A percentile compares a stretch with the other conserved stretches of the same genome.
Conservation (phyloP, 1,140 invertebrate genomes). For the Globodera ellingtonae region DNA sequence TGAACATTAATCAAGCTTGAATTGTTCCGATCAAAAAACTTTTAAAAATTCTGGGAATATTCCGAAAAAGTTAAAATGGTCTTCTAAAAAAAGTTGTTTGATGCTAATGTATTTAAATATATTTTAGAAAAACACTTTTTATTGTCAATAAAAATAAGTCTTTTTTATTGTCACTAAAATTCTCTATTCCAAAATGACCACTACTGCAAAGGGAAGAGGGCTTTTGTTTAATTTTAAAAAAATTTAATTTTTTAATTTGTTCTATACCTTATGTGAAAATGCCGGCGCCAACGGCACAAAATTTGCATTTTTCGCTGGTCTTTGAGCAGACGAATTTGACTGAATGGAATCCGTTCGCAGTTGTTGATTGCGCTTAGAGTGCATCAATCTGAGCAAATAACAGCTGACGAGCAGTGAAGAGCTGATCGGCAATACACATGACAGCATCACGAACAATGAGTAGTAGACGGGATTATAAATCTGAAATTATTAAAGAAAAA, state of each 20-base stretch:
- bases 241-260: background rate
- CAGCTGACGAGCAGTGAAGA: slow-evolving; percentile 28
- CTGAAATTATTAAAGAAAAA: background rate
- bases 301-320: background rate
- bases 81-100: background rate
- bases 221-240: background rate
- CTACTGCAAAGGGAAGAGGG: too few species aligned
- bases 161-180: too few species aligned
- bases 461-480: background rate
- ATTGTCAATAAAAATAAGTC: too few species aligned
- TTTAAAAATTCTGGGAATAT: too few species aligned
- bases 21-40: too few species aligned
- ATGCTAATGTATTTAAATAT: background rate
- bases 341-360: slow-evolving; percentile 10
- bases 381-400: slow-evolving; percentile 20
- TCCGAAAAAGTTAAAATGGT: too few species aligned
- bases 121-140: background rate
- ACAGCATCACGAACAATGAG: slow-evolving; percentile 3
- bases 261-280: slow-evolving; percentile 14
- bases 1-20: too few species aligned
- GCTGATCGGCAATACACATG: slow-evolving; percentile 23
- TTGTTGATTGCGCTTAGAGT: slow-evolving; percentile 6
- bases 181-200: too few species aligned
- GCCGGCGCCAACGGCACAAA: slow-evolving; percentile 23
- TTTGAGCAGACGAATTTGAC: slow-evolving; percentile 1